Evolutionary conservation across 2,888 invertebrate genomes (phyloP), one percentile per base, ranked within the genome.

Genomic region (Eumerus sabulonum): DNA sequence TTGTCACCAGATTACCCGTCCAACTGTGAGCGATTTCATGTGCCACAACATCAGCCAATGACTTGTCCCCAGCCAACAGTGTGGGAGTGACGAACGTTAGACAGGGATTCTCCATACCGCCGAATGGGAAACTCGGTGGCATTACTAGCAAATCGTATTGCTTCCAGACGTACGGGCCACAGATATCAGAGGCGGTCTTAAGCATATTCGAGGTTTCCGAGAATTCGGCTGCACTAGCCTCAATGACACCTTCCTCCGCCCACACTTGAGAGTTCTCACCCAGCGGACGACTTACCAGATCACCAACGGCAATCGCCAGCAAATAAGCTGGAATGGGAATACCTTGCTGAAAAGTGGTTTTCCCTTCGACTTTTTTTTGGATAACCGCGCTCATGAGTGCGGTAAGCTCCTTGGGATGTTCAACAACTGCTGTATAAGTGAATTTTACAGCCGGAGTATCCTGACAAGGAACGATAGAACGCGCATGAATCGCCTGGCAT

Each of bases 31-130:
- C 93, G 83, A 98, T 98, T 90, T 98, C 98, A 89, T 98, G 98
- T 1, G 97, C 96, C 82, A 98, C 93, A 0, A 98, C 97, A 87
- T 94, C 93, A 0, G 95, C 96, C 83, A 96, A 90, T 12, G 97
- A 97, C 76, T 94, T 92, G 88, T 98, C 98, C 1, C 98, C 98
- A 0, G 98, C 96, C 90, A 98, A 89, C 54, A 98, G 86, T 0
- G 98, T 98, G 2, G 98, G 98, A 0, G 98, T 98, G 1, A 98
- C 94, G 89, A 98, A 98, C 0, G 98, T 98, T 54, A 98, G 89
- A 86, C 98, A 98, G 0, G 98, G 98, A 90, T 98, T 98, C 89
- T 98, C 98, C 98, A 98, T 98, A 16, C 98, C 98, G 0, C 98
- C 98, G 86, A 93, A 98, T 0, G 98, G 97, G 90, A 98, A 98